Evolutionary conservation across 2,888 invertebrate species (phyloP), one percentile per base, ranked within the genome.

Genomic region (Galerucella pusilla): DNA sequence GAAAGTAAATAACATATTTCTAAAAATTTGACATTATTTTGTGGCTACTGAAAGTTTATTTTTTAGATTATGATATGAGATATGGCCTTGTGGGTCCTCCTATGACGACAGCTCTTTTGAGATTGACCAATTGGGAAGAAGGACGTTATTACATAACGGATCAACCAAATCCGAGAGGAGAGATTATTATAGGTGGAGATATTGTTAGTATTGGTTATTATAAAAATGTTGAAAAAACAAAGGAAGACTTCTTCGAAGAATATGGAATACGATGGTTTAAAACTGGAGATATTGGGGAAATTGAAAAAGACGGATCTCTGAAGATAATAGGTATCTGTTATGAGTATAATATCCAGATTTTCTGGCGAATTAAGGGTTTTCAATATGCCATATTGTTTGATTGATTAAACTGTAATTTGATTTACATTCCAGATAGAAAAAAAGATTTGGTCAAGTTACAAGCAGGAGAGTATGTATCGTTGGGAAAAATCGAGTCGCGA

Each of bases 361-460:
- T 35, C 7, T 35, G 5, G 35, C 35, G 5, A 25, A 61, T n/a
- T 52, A 12, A 52, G 11, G 12, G 9, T 46, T 46, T 2, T 11
- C 6, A 46, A 46, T 46, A 12, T 12, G 10, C 4, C 28, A 28
- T 28, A 28, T 28, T 3, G 28, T 28, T n/a, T n/a, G n/a, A n/a
- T n/a, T n/a, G n/a, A n/a, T n/a, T n/a, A 46, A 46, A 10, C 46
- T 11, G 46, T 46, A 46, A 46, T 2, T 49, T 12, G 14, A 49
- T 49, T 52, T 9, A n/a, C 14, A 0, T 86, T 86, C 14, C 88
- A 98, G 98, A 99, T 88, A 95, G 99, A 81, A 99, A 98, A 90
- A 99, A 99, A 89, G 99, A 99, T 90, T 90, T 99, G 80, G 97
- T 99, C 57, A 99, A 99, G 88, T 91, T 99, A 71, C 97, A 98